Conservation (phyloP, 2,797 vertebrate species). For the Chelonia mydas region DNA sequence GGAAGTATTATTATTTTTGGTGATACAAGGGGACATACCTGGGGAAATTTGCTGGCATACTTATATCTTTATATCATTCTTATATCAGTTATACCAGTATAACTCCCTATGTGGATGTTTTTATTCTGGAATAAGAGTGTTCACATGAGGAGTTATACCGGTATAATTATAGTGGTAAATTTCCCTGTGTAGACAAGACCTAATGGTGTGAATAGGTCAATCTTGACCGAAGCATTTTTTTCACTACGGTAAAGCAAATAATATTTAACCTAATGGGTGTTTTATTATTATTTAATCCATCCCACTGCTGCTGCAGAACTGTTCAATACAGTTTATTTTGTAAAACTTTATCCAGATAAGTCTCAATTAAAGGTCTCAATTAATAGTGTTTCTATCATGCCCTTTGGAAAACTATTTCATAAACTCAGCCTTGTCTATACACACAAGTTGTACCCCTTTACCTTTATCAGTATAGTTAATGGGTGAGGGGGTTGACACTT, state of each 20-base stretch:
- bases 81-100: background rate
- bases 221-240: conserved; percentile 19
- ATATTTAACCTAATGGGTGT: background rate
- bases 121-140: conserved; percentile 55
- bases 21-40: conserved; percentile 38
- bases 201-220: conserved; percentile 1
- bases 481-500: too few relatives aligned
- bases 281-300: background rate
- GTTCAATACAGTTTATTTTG: background rate
- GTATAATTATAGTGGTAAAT: conserved; percentile 46
- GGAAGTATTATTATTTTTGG: conserved; percentile 24
- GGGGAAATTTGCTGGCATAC: conserved; percentile 42
- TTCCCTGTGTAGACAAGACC: conserved; percentile 34
- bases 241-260: background rate
- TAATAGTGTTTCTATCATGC: conserved; percentile 26
- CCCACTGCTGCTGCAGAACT: background rate
- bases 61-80: background rate
- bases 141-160: conserved; percentile 32
- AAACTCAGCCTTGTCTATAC: background rate
- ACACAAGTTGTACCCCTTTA: conserved; percentile 3
- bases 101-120: conserved; percentile 58
- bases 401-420: background rate
- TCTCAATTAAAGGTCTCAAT: background rate
- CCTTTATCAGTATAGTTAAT: background rate
- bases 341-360: background rate